Base-by-base conservation (phyloP, 1,140 invertebrate species). In the Oedothorax gibbosus region DNA sequence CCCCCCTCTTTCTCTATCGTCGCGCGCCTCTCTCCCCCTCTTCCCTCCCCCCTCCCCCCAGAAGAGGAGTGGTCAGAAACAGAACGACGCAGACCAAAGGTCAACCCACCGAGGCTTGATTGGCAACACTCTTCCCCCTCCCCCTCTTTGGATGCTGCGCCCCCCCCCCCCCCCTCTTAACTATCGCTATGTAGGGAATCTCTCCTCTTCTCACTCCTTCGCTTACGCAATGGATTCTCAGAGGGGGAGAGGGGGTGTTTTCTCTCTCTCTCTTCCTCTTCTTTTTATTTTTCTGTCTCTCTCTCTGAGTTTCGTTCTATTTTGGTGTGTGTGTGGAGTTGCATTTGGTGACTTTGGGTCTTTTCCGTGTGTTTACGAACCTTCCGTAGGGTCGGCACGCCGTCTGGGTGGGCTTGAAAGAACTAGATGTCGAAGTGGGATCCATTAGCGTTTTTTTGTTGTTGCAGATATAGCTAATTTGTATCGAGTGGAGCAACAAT, bases 51-150 rank as follows among this genome's bases (percentile, higher is more conserved):
- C 65, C 65, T n/a, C 56, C 75, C 60, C 50, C 71, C 64, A 11
- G 60, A 54, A 82, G 78, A 82, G 79, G 85, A 82, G 85, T 86
- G 85, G 85, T 86, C 85, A 86, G 71, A 49, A 79, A 54, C 65
- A 49, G n/a, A 73, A 75, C 53, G 71, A 86, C 72, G 71, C 77
- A 64, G 85, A 82, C 85, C 85, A 86, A 68, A 86, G 85, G 85
- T 86, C 85, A 86, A 71, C 77, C 85, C 85, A 80, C 78, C 79
- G 72, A 72, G 51, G 72, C 69, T 77, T 86, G 85, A 86, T 86
- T 86, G 85, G 85, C 79, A 69, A 80, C 75, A 73, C 76, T 62
- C 68, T 79, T 18, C 15, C 20, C 21, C 56, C 51, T 18, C 64
- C 64, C 64, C 65, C 50, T 51, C 49, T 71, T 71, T 51, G 51